These are phyloP conservation scores for Poecilia wingei DNA, from an alignment of 2,797 vertebrate genomes.

Conservation along the genomic window DNA sequence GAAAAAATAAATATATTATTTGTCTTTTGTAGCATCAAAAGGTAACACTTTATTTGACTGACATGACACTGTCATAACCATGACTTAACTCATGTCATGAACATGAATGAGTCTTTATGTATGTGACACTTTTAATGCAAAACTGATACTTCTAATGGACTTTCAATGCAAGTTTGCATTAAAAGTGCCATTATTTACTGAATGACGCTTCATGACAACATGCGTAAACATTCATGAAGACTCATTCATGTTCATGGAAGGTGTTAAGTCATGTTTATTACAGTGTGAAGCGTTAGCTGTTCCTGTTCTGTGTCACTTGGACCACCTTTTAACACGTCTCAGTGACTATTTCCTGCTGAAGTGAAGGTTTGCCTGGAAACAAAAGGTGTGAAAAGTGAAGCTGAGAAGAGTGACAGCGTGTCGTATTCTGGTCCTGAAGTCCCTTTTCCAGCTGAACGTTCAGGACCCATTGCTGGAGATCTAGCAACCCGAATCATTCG, in stretches of 20 bases:
- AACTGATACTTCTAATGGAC: too few species aligned
- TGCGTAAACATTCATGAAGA: too few species aligned
- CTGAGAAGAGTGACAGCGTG: neutral
- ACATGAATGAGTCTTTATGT: too few species aligned
- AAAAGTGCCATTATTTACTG: too few species aligned
- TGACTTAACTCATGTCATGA: too few species aligned
- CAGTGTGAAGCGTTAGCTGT: neutral
- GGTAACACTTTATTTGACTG: neutral
- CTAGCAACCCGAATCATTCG: constrained; percentile 47
- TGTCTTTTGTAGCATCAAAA: neutral
- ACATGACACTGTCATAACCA: too few species aligned
- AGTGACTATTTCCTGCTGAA: constrained; percentile 24
- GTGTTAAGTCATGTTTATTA: too few species aligned
- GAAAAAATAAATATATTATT: neutral
- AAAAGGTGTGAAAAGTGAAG: neutral
- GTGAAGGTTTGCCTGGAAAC: constrained; percentile 7
- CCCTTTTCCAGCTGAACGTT: constrained; percentile 4
- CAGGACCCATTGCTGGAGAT: constrained; percentile 6
- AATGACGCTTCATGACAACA: too few species aligned
- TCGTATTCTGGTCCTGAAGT: neutral
- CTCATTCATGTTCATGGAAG: too few species aligned
- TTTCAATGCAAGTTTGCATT: too few species aligned
- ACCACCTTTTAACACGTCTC: constrained; percentile 11
- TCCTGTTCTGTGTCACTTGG: neutral
- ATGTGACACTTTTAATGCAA: too few species aligned